phyloP scores from a whole-genome alignment of 1,140 invertebrate species.

The Lasioglossum baleicum region DNA sequence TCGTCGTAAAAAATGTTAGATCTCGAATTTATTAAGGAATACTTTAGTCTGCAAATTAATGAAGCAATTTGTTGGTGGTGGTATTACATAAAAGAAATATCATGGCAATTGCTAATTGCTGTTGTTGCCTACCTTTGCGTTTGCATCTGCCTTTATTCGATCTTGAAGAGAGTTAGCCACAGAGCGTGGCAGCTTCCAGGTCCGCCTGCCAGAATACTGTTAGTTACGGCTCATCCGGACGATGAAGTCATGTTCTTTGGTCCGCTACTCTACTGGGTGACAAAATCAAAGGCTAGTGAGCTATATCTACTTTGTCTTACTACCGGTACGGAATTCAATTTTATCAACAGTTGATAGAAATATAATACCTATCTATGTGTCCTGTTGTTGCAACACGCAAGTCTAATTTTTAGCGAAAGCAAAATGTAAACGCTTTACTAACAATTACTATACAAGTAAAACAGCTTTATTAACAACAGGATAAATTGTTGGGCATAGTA shows the following conservation, averaged over 20 bases:
- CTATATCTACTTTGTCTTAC: conserved; percentile 93
- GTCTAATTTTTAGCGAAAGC: too few relatives aligned
- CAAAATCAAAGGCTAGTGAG: conserved; percentile 82
- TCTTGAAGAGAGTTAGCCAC: conserved; percentile 74
- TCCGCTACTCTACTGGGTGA: conserved; percentile 89
- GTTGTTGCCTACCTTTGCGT: conserved; percentile 71
- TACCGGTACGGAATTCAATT: conserved; percentile 82
- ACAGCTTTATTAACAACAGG: neutral
- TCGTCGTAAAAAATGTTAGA: conserved; percentile 38
- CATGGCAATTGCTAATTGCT: conserved; percentile 73
- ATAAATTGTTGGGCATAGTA: neutral
- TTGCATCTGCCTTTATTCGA: conserved; percentile 72
- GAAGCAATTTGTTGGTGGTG: conserved; percentile 74
- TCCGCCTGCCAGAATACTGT: conserved; percentile 82
- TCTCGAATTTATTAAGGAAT: conserved; percentile 47
- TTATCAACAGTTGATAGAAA: neutral
- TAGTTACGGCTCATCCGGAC: conserved; percentile 97
- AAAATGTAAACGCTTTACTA: neutral
- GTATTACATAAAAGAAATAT: conserved; percentile 76
- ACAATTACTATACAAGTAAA: neutral
- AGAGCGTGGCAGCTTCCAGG: conserved; percentile 77
- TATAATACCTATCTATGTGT: neutral
- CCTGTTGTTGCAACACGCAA: too few relatives aligned
- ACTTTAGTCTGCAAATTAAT: conserved; percentile 62
- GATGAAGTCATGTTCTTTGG: conserved; percentile 99